Conservation (phyloP, 2,797 vertebrate genomes). For the Lycodopsis pacificus region DNA sequence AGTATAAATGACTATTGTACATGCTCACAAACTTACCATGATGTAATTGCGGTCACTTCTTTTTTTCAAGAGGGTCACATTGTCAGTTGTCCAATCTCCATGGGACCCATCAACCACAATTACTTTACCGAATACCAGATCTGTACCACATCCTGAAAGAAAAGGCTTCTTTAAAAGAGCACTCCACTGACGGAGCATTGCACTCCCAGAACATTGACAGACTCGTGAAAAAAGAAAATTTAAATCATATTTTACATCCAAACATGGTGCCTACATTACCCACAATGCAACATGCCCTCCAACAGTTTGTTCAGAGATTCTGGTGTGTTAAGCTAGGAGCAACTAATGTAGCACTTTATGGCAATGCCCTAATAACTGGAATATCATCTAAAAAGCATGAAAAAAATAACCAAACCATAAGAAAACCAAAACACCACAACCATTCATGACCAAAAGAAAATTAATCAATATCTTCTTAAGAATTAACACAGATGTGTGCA, state of each 20-base stretch:
- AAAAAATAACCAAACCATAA: not conserved
- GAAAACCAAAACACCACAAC: not conserved
- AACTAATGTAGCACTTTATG: not conserved
- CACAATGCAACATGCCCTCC: not conserved
- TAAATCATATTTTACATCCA: not conserved
- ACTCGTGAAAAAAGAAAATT: not conserved
- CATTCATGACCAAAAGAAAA: not conserved
- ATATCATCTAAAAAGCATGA: not conserved
- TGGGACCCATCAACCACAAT: not conserved
- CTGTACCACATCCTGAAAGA: slow-evolving; percentile 73
- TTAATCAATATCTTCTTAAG: not conserved
- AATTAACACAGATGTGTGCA: not conserved
- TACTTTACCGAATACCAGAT: slow-evolving; percentile 4
- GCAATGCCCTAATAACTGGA: not conserved
- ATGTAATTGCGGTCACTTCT: slow-evolving; percentile 63
- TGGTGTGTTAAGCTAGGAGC: not conserved
- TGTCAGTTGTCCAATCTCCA: slow-evolving; percentile 75
- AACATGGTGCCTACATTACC: not conserved
- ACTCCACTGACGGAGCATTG: not conserved
- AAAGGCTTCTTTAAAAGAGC: not conserved
- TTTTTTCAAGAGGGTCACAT: rapidly evolving
- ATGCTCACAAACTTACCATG: slow-evolving; percentile 44
- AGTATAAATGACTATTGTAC: not conserved
- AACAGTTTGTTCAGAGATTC: not conserved
- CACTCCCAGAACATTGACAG: too few species aligned